Conservation (phyloP, 1,140 invertebrate species). For the Babylonia areolata region DNA sequence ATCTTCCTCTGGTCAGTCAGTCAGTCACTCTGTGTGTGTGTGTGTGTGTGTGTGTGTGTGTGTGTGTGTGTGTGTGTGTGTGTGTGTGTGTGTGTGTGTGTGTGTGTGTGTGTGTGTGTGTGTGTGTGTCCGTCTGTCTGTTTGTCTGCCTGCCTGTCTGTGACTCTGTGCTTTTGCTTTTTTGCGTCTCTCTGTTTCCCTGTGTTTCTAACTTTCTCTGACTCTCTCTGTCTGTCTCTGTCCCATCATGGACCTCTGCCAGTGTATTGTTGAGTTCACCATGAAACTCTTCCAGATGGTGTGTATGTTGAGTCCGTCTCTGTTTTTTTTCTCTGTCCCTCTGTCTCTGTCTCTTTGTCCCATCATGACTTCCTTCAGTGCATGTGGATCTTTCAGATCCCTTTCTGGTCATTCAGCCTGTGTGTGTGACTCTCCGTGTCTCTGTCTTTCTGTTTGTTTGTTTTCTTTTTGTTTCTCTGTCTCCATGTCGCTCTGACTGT, state of each 20-base stretch:
- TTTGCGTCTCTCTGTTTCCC: too few species aligned
- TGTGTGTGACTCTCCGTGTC: too few species aligned
- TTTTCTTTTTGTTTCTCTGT: neutral
- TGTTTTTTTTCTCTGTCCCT: neutral
- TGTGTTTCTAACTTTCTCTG: neutral
- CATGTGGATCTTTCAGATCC: too few species aligned
- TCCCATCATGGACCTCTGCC: constrained; percentile 77
- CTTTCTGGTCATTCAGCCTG: too few species aligned
- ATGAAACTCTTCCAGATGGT: constrained; percentile 76
- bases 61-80: constrained; percentile 18
- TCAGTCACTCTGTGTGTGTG: neutral
- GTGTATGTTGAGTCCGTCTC: constrained; percentile 71
- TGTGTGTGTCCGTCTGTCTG: neutral
- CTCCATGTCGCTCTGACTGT: neutral
- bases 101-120: constrained; percentile 5
- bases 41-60: too few species aligned
- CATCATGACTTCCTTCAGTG: too few species aligned
- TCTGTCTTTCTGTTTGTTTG: too few species aligned
- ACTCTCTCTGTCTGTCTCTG: constrained; percentile 71
- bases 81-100: neutral
- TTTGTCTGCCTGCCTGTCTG: neutral
- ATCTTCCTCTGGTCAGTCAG: constrained; percentile 74
- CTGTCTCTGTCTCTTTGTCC: too few species aligned
- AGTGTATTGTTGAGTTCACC: constrained; percentile 76
- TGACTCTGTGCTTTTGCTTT: neutral